These are phyloP conservation scores for Brachionus paranguensis DNA, from an alignment of 1,140 invertebrate species.

Conservation along the genomic window DNA sequence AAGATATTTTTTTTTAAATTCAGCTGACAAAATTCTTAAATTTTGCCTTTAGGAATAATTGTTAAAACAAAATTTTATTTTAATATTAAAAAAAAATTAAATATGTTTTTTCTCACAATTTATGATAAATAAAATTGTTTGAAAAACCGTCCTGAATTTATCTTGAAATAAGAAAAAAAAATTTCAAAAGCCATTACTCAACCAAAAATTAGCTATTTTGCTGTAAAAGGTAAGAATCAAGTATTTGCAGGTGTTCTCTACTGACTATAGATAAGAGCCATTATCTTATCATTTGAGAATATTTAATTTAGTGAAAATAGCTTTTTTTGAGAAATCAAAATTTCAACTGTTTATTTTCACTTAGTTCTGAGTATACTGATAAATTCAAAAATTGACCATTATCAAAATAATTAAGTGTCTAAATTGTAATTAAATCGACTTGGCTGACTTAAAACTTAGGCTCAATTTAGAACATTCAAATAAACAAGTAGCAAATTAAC, in stretches of 20 bases:
- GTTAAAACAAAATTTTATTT: too few relatives aligned
- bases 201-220: neutral
- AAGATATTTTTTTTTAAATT: too few relatives aligned
- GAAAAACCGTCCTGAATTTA: neutral
- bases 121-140: neutral
- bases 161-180: neutral
- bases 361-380: neutral
- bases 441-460: neutral
- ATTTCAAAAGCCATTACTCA: neutral
- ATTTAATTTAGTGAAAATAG: neutral
- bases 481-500: constrained; percentile 7
- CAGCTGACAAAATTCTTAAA: too few relatives aligned
- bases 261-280: neutral
- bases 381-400: neutral
- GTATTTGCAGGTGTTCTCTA: constrained; percentile 13
- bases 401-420: neutral
- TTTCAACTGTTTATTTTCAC: constrained; percentile 24
- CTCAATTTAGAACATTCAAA: neutral
- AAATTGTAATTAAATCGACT: neutral
- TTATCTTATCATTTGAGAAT: neutral
- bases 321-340: neutral
- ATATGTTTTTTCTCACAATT: neutral
- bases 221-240: neutral
- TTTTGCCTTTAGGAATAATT: too few relatives aligned
- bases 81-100: too few relatives aligned